Percentiles rank a stretch among this genome's conserved stretches.
Evolutionary conservation across 2,888 invertebrate genomes (phyloP).

Genomic region (Plusia festucae): DNA sequence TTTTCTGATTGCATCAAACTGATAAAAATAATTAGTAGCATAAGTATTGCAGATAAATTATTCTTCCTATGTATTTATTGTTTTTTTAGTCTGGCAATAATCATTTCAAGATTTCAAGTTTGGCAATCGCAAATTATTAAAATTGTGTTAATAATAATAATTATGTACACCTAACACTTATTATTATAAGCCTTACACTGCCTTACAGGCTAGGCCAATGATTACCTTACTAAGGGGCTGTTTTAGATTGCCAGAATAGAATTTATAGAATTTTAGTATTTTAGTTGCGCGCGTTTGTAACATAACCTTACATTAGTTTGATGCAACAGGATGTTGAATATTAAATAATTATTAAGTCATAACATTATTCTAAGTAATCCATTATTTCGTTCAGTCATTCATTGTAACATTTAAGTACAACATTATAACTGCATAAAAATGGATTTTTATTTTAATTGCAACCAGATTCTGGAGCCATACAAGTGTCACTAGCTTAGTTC

Average conservation of each 20-base stretch:
- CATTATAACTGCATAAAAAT: conserved; percentile 15
- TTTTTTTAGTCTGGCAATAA: background rate
- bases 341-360: conserved; percentile 14
- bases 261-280: background rate
- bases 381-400: conserved; percentile 22
- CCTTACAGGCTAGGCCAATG: background rate
- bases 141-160: no score
- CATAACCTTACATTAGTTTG: conserved; percentile 38
- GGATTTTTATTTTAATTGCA: background rate
- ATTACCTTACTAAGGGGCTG: background rate
- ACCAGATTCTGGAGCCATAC: background rate
- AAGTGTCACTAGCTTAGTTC: no score
- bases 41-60: background rate
- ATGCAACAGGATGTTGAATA: conserved; percentile 39
- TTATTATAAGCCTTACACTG: no score
- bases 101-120: no score
- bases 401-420: conserved; percentile 26
- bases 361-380: conserved; percentile 19
- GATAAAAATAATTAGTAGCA: conserved; percentile 12
- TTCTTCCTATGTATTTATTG: background rate
- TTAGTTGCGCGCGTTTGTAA: background rate
- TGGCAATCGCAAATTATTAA: no score
- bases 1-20: conserved; percentile 57
- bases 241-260: background rate
- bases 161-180: no score